Conservation (phyloP, 2,797 vertebrate species). For the Cyprinella venusta region DNA sequence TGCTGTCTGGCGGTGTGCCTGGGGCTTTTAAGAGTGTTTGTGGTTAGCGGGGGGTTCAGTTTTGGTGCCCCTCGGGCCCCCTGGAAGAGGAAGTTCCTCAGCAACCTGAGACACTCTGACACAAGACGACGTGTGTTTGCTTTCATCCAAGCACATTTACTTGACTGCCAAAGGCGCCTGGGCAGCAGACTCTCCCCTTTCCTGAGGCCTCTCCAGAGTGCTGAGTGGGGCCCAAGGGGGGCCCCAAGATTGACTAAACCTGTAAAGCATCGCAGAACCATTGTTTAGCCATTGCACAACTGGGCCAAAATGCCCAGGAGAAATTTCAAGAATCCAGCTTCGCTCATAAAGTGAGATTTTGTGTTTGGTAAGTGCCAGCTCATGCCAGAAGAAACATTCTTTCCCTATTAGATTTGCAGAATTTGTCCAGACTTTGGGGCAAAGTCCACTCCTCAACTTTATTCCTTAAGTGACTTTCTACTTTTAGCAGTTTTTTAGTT, state of each 20-base stretch:
- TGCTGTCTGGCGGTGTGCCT: constrained; percentile 39
- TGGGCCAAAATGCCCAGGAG: background rate
- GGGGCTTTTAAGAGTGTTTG: background rate
- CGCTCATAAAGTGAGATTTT: constrained; percentile 18
- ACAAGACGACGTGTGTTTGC: constrained; percentile 41
- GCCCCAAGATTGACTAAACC: constrained; percentile 17
- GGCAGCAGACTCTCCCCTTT: background rate
- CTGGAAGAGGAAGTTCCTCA: constrained; percentile 56
- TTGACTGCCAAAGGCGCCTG: constrained; percentile 2
- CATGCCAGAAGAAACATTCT: constrained; percentile 33
- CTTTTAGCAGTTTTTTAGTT: background rate
- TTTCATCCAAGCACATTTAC: constrained; percentile 41
- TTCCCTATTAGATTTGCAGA: constrained; percentile 22
- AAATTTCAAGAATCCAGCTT: background rate
- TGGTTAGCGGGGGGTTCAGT: constrained; percentile 11
- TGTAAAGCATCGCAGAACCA: background rate
- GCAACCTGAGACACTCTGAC: constrained; percentile 53
- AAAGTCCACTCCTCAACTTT: background rate
- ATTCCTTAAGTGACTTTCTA: constrained; percentile 4
- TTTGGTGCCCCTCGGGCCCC: constrained; percentile 12
- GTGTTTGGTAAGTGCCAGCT: background rate
- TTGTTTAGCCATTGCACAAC: constrained; percentile 27
- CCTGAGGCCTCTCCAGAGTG: constrained; percentile 9
- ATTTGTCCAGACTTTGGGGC: background rate
- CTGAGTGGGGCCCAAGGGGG: constrained; percentile 5